Percentiles rank a stretch among this genome's conserved stretches.
These are phyloP conservation scores for Drosophila neocordata DNA, from an alignment of 1,140 invertebrate species.

Conservation along the genomic window DNA sequence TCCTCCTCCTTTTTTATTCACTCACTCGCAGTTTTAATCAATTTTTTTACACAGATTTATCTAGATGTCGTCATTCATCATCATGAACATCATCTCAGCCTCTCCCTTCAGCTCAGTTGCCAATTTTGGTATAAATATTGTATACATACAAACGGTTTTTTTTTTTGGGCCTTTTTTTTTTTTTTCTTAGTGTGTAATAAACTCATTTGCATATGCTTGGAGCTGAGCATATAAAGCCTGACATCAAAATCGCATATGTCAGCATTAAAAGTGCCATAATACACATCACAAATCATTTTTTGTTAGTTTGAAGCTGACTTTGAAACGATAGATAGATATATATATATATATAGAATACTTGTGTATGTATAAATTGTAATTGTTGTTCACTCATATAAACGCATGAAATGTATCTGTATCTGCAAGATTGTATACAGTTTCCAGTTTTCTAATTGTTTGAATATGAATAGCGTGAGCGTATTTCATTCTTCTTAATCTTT, in stretches of 20 bases:
- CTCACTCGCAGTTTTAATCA: constrained; percentile 39
- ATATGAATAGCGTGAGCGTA: constrained; percentile 41
- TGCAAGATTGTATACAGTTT: constrained; percentile 20
- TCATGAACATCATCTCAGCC: not conserved
- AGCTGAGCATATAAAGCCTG: constrained; percentile 3
- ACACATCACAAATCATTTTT: constrained; percentile 46
- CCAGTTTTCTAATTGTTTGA: constrained; percentile 24
- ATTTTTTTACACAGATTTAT: constrained; percentile 46
- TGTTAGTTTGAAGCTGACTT: constrained; percentile 22
- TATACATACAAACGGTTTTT: not conserved
- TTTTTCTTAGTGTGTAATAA: constrained; percentile 3
- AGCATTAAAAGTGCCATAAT: constrained; percentile 50
- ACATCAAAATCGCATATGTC: constrained; percentile 58
- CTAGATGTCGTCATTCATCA: constrained; percentile 37
- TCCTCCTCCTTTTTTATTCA: constrained; percentile 1
- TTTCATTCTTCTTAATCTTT: constrained; percentile 29
- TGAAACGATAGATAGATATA: constrained; percentile 18
- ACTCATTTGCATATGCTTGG: constrained; percentile 12
- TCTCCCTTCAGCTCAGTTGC: constrained; percentile 1
- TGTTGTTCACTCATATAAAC: not conserved
- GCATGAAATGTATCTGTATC: constrained; percentile 25
- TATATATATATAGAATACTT: not conserved
- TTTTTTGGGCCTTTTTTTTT: not conserved
- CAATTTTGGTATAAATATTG: constrained; percentile 1
- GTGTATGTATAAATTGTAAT: constrained; percentile 19